These are phyloP conservation scores for Anguilla marmorata DNA, from an alignment of 2,797 vertebrate genomes.

Conservation along the genomic window DNA sequence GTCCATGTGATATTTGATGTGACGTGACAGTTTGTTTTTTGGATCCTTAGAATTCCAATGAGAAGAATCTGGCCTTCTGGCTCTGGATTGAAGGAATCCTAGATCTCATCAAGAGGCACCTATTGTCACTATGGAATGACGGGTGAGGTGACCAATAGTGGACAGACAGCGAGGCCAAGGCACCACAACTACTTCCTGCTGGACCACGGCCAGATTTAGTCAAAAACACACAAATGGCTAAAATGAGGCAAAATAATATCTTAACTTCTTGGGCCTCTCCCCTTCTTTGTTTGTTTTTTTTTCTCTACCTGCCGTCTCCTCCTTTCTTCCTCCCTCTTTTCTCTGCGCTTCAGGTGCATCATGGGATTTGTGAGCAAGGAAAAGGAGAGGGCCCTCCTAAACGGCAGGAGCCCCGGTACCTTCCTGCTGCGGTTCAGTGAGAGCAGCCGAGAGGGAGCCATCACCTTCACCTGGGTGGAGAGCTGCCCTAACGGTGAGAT, in stretches of 20 bases:
- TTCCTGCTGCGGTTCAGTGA: conserved; percentile 94
- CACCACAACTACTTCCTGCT: no score
- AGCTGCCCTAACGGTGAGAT: conserved; percentile 48
- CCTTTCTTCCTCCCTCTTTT: background rate
- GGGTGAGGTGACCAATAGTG: conserved; percentile 71
- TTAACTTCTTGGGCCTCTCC: background rate
- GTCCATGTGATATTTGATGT: background rate
- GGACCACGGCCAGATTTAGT: conserved; percentile 14
- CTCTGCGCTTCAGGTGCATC: conserved; percentile 73
- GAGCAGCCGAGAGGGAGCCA: conserved; percentile 86
- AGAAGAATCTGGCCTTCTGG: conserved; percentile 82
- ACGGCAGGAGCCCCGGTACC: conserved; percentile 76
- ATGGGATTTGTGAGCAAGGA: conserved; percentile 91
- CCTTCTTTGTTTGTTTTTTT: background rate
- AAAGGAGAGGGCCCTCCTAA: conserved; percentile 71
- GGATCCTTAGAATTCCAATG: conserved; percentile 77
- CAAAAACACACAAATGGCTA: background rate
- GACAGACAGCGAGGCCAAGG: background rate
- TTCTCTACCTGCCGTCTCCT: background rate
- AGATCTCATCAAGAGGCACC: conserved; percentile 84
- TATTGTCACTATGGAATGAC: conserved; percentile 83
- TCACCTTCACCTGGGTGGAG: conserved; percentile 90
- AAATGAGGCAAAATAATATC: background rate
- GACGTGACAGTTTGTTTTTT: conserved; percentile 10
- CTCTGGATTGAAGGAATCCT: conserved; percentile 87